A percentile compares a stretch with the other conserved stretches of the same genome.
phyloP scores from a whole-genome alignment of 1,140 invertebrate genomes.

The Andrena cerasifolii region DNA sequence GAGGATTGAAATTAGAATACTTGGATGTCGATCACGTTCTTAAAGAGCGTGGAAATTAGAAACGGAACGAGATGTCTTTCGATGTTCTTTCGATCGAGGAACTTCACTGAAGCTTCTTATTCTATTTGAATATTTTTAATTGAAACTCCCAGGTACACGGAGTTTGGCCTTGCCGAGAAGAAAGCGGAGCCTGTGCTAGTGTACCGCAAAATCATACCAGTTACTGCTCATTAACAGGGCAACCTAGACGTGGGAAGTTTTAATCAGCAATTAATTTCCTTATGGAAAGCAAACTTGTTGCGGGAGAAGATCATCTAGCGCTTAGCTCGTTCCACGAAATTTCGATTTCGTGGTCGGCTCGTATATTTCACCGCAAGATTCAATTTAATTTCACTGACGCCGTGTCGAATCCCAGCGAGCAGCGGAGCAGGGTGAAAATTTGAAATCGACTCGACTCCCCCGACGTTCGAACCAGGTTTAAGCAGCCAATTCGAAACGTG shows the following conservation, averaged over 20 bases:
- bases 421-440: not conserved
- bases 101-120: conserved; percentile 22
- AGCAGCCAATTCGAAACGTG: not conserved
- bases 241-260: conserved; percentile 16
- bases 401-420: not conserved
- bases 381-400: not conserved
- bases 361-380: no score
- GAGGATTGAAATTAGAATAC: not conserved
- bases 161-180: not conserved
- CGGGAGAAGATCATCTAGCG: no score
- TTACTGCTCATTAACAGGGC: conserved; percentile 7
- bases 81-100: not conserved
- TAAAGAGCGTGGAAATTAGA: not conserved
- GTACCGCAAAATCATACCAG: conserved; percentile 25
- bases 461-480: not conserved
- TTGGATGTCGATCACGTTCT: not conserved
- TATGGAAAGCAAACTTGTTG: not conserved
- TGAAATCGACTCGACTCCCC: not conserved
- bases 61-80: not conserved
- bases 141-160: no score
- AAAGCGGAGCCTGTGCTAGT: not conserved
- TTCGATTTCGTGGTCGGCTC: no score
- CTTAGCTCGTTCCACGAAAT: no score
- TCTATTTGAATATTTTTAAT: no score
- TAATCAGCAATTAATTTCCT: not conserved